phyloP scores from a whole-genome alignment of 1,140 invertebrate species.

The Macrostomum lignano region DNA sequence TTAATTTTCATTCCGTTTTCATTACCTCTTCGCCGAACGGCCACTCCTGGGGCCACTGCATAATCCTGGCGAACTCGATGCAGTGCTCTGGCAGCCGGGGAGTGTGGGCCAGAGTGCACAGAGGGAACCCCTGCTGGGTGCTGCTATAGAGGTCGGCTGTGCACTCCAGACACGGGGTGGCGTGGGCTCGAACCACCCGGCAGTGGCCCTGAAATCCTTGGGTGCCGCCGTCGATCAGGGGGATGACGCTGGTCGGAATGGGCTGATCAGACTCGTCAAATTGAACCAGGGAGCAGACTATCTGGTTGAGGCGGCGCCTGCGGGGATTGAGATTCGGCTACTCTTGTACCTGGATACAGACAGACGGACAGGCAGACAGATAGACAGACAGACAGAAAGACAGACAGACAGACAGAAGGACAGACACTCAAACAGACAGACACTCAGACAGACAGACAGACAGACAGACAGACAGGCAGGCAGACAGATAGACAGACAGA shows the following conservation, averaged over 20 bases:
- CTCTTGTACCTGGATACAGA: too few species aligned
- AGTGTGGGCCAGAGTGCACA: slow-evolving; percentile 94
- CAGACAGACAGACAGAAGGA: too few species aligned
- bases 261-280: slow-evolving; percentile 53
- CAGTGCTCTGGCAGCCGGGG: slow-evolving; percentile 91
- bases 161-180: slow-evolving; percentile 82
- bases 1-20: too few species aligned
- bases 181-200: slow-evolving; percentile 63
- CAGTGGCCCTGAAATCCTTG: slow-evolving; percentile 97
- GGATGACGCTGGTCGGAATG: slow-evolving; percentile 52
- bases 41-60: slow-evolving; percentile 79
- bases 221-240: slow-evolving; percentile 73
- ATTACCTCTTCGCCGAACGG: slow-evolving; percentile 48
- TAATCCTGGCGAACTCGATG: slow-evolving; percentile 80
- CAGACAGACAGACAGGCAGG: too few species aligned
- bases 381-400: too few species aligned
- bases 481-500: too few species aligned
- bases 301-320: too few species aligned
- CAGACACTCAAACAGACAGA: too few species aligned
- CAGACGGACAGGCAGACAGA: too few species aligned
- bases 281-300: slow-evolving; percentile 6
- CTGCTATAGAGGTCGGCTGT: slow-evolving; percentile 63
- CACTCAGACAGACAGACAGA: too few species aligned
- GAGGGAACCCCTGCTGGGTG: slow-evolving; percentile 55
- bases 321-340: too few species aligned